These are phyloP conservation scores for Lochmaea capreae DNA, from an alignment of 2,888 invertebrate species.

Conservation along the genomic window DNA sequence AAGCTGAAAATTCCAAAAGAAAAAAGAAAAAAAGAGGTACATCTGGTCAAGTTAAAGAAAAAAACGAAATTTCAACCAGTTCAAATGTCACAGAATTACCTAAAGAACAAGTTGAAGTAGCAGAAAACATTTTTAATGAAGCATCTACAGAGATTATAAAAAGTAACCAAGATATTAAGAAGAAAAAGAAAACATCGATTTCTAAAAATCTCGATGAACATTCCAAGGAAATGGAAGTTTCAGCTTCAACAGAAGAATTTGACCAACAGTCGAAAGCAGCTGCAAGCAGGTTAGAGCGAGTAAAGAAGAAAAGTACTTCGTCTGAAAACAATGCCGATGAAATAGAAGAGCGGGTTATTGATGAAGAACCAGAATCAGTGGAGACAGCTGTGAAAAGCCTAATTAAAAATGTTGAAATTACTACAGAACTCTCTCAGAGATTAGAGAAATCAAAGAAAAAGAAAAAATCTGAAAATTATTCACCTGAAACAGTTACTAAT, in stretches of 20 bases:
- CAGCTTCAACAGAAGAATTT: not conserved
- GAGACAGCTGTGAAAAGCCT: slow-evolving; percentile 10
- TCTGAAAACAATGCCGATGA: slow-evolving; percentile 19
- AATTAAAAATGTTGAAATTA: slow-evolving; percentile 16
- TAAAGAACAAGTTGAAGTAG: not conserved
- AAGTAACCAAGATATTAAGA: slow-evolving; percentile 23
- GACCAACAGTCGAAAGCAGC: not conserved
- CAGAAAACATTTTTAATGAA: not conserved
- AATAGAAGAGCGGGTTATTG: slow-evolving; percentile 18
- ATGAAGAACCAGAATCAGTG: slow-evolving; percentile 1
- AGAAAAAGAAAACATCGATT: slow-evolving; percentile 19
- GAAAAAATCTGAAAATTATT: slow-evolving; percentile 25
- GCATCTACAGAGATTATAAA: not conserved
- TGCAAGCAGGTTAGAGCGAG: slow-evolving; percentile 22
- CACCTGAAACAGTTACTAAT: slow-evolving; percentile 19
- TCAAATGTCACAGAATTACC: not conserved
- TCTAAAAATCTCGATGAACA: slow-evolving; percentile 12
- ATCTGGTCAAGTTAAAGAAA: not conserved
- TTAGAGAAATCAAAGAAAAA: slow-evolving; percentile 17
- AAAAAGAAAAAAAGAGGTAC: not conserved
- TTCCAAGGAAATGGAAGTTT: not conserved
- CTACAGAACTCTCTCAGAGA: slow-evolving; percentile 10
- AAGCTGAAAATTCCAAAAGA: not conserved
- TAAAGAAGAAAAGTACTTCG: slow-evolving; percentile 32
- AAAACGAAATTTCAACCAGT: not conserved